A percentile compares a stretch with the other conserved stretches of the same genome.
Evolutionary conservation across 1,140 invertebrate genomes (phyloP).

Genomic region (Callitettix versicolor): DNA sequence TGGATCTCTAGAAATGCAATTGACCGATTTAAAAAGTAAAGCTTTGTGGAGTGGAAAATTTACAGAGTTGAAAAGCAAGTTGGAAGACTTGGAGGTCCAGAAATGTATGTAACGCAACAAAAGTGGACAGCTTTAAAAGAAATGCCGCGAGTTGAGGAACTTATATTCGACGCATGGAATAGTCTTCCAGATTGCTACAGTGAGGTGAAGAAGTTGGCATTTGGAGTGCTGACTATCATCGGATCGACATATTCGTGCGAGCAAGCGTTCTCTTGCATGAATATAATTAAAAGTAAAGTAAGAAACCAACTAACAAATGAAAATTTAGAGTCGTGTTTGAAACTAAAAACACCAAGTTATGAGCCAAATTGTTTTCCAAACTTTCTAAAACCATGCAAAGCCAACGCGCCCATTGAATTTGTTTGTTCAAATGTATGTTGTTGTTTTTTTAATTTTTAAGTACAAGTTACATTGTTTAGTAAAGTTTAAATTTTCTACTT

Average conservation of each 20-base stretch:
- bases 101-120: slow-evolving; percentile 24
- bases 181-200: slow-evolving; percentile 23
- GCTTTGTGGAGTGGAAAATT: too few relatives aligned
- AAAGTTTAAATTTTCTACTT: slow-evolving; percentile 1
- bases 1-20: too few relatives aligned
- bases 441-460: slow-evolving; percentile 1
- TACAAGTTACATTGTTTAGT: slow-evolving; percentile 1
- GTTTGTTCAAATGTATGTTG: background rate
- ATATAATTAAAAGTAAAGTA: slow-evolving; percentile 27
- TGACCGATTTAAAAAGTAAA: too few relatives aligned
- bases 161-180: slow-evolving; percentile 27
- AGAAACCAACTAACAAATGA: slow-evolving; percentile 27
- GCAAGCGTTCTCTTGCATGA: slow-evolving; percentile 26
- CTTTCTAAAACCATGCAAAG: slow-evolving; percentile 24
- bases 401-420: slow-evolving; percentile 19
- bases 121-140: slow-evolving; percentile 25
- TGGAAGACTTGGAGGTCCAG: slow-evolving; percentile 24
- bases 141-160: slow-evolving; percentile 19
- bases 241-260: slow-evolving; percentile 27
- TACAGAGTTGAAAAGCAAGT: slow-evolving; percentile 23
- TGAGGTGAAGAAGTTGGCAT: slow-evolving; percentile 26
- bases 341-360: slow-evolving; percentile 24
- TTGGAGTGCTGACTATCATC: slow-evolving; percentile 22
- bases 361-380: slow-evolving; percentile 21
- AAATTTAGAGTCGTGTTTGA: slow-evolving; percentile 23